A percentile compares a stretch with the other conserved stretches of the same genome.
Conservation (phyloP, 2,797 vertebrate species). For the Chanos chanos region DNA sequence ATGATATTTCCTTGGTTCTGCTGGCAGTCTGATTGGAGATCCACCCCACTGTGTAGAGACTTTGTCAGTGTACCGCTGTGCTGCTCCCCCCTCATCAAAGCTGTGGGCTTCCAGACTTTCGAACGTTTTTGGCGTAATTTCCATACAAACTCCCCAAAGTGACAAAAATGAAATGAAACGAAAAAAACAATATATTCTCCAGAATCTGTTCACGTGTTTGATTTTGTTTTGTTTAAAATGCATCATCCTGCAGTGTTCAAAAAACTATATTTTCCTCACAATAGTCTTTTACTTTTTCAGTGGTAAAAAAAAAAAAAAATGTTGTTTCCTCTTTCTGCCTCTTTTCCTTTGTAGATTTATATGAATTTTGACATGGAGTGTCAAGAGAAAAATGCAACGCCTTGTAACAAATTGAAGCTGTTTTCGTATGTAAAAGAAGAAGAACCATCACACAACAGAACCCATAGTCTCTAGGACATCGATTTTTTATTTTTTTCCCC, state of each 20-base stretch:
- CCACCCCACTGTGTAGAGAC: conserved; percentile 57
- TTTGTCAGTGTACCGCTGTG: conserved; percentile 57
- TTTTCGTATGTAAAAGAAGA: conserved; percentile 51
- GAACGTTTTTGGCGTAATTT: conserved; percentile 15
- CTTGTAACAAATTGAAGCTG: conserved; percentile 40
- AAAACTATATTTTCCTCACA: no score
- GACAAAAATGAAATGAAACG: conserved; percentile 21
- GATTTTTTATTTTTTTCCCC: conserved; percentile 54
- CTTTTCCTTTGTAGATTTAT: conserved; percentile 70
- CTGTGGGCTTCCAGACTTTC: conserved; percentile 23
- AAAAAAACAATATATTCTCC: no score
- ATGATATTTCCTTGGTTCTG: conserved; percentile 6
- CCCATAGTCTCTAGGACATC: no score
- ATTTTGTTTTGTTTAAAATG: no score
- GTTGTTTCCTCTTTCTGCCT: conserved; percentile 12
- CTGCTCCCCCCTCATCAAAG: conserved; percentile 21
- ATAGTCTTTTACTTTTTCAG: no score
- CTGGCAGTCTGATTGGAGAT: conserved; percentile 37
- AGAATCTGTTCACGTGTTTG: no score
- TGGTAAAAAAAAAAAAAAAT: no score
- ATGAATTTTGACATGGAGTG: conserved; percentile 53
- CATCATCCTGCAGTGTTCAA: no score
- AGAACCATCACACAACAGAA: conserved; percentile 58
- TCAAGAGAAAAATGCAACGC: conserved; percentile 47
- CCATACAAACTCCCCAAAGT: conserved; percentile 15